phyloP scores from a whole-genome alignment of 2,888 invertebrate species.

The Drosophila kambysellisi region DNA sequence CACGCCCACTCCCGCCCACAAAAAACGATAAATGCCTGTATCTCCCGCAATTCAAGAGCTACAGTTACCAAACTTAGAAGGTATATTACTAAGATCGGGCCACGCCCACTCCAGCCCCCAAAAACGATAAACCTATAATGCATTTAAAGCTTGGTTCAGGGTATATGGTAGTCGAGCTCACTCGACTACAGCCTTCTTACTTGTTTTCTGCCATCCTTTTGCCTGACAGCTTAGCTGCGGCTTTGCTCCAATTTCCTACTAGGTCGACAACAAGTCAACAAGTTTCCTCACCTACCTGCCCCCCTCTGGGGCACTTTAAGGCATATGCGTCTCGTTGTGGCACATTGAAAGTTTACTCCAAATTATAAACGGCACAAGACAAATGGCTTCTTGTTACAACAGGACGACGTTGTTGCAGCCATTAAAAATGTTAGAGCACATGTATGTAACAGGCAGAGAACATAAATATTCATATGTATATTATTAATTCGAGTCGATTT shows the following conservation, averaged over 20 bases:
- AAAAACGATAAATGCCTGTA: too few species aligned
- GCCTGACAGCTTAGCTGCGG: conserved; percentile 76
- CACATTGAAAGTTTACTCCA: conserved; percentile 80
- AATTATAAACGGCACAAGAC: conserved; percentile 81
- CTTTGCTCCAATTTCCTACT: conserved; percentile 77
- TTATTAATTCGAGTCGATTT: background rate
- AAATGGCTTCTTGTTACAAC: conserved; percentile 80
- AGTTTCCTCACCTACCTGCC: conserved; percentile 21
- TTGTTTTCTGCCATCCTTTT: conserved; percentile 15
- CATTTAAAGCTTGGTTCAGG: too few species aligned
- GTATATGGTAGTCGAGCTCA: too few species aligned
- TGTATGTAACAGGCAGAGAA: background rate
- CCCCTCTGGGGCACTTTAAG: conserved; percentile 38
- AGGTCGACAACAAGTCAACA: conserved; percentile 61
- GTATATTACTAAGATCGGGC: too few species aligned
- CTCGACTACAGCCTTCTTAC: too few species aligned
- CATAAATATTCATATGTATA: background rate
- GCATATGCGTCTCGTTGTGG: conserved; percentile 52
- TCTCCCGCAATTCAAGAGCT: too few species aligned
- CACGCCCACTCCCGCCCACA: too few species aligned
- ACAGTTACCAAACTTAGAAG: too few species aligned
- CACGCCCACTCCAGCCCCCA: too few species aligned
- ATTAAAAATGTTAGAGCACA: background rate
- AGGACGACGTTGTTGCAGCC: background rate
- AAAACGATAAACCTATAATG: too few species aligned